Conservation (phyloP, 2,888 invertebrate genomes). For the Cybosia mesomella region DNA sequence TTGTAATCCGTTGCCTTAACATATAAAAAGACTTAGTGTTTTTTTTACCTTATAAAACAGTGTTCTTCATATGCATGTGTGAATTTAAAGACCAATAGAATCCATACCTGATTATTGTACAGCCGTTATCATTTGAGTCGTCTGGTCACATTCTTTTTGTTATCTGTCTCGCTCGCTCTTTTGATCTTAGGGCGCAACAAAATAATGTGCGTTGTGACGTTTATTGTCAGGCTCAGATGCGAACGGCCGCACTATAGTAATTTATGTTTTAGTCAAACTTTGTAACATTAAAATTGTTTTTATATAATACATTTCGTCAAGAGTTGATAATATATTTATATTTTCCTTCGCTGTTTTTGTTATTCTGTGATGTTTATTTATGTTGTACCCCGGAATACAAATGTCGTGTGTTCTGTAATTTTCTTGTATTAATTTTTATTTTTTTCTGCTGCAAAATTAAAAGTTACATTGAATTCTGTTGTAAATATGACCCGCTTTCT, state of each 20-base stretch:
- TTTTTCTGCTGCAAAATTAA: not conserved
- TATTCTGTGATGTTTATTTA: not conserved
- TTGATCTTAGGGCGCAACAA: no score
- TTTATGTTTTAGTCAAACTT: not conserved
- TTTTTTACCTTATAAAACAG: not conserved
- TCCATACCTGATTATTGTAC: not conserved
- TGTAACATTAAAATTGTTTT: not conserved
- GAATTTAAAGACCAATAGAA: not conserved
- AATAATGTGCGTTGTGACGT: not conserved
- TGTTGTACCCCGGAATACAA: not conserved
- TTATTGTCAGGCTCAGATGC: not conserved
- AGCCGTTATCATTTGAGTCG: constrained; percentile 1
- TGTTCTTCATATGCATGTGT: not conserved
- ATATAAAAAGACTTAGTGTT: not conserved
- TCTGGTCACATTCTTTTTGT: not conserved
- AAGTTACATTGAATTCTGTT: no score
- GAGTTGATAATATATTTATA: not conserved
- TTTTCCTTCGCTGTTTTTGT: not conserved
- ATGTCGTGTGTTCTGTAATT: not conserved
- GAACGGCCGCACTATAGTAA: not conserved
- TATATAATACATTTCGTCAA: not conserved
- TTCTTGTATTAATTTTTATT: not conserved
- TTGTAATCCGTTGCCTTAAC: not conserved
- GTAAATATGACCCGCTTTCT: not conserved
- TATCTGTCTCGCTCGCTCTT: not conserved